Evolutionary conservation across 2,888 invertebrate genomes (phyloP).

Genomic region (Timandra comae): DNA sequence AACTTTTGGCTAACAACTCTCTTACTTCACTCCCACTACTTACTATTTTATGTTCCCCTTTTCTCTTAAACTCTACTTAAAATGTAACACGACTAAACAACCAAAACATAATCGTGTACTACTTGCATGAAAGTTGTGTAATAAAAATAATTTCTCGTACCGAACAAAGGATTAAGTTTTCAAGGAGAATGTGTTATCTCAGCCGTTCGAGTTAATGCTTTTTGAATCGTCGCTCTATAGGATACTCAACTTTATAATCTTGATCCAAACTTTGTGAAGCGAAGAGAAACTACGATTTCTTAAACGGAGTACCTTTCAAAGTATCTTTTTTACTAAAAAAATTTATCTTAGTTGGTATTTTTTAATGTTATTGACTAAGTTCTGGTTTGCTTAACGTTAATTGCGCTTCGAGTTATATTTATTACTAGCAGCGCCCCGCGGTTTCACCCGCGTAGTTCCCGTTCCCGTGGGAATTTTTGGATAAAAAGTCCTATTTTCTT

Average conservation of each 20-base stretch:
- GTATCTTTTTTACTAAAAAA: conserved; percentile 10
- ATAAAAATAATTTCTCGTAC: conserved; percentile 32
- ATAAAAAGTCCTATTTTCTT: too few relatives aligned
- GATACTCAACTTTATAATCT: conserved; percentile 53
- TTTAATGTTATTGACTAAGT: background rate
- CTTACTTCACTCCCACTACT: too few relatives aligned
- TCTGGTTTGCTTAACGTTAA: background rate
- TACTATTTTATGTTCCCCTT: too few relatives aligned
- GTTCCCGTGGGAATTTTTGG: too few relatives aligned
- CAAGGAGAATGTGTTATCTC: conserved; percentile 50
- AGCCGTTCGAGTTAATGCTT: conserved; percentile 41
- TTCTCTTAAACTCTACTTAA: too few relatives aligned
- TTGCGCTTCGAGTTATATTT: too few relatives aligned
- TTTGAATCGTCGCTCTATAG: conserved; percentile 37
- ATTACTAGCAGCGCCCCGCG: too few relatives aligned
- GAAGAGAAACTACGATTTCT: conserved; percentile 43
- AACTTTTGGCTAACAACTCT: too few relatives aligned
- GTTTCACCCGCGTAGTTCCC: too few relatives aligned
- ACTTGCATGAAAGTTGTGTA: conserved; percentile 20
- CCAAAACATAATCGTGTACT: too few relatives aligned
- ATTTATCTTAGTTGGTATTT: background rate
- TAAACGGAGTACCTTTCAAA: conserved; percentile 17
- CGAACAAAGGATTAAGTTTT: conserved; percentile 32
- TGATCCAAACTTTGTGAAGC: conserved; percentile 45
- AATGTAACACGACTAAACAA: too few relatives aligned